Evolutionary conservation across 64 coral and sea anemone species (phyloP).

Genomic region (Actinia equina): DNA sequence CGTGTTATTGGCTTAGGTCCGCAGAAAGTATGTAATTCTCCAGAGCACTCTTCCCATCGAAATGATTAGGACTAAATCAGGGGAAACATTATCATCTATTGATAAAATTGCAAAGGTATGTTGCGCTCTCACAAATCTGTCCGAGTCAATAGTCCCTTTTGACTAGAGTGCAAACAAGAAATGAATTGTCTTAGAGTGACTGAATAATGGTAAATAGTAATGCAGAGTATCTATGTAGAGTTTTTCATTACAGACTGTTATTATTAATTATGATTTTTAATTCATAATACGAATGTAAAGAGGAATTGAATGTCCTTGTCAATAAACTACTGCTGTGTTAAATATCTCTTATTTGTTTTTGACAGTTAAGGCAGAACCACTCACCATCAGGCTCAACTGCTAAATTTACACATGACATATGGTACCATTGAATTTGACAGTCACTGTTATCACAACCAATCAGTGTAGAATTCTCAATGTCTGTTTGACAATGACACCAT

Average conservation of each 20-base stretch:
- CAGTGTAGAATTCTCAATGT: constrained; percentile 26
- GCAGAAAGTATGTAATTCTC: constrained; percentile 41
- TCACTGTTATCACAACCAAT: constrained; percentile 41
- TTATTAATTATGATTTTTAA: constrained; percentile 3
- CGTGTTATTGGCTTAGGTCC: constrained; percentile 48
- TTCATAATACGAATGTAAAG: not conserved
- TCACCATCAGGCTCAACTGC: constrained; percentile 31
- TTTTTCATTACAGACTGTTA: not conserved
- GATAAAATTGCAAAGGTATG: constrained; percentile 50
- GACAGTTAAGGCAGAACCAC: constrained; percentile 39
- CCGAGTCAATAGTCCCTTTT: constrained; percentile 42
- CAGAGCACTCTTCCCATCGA: constrained; percentile 37
- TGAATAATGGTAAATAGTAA: no score
- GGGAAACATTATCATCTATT: constrained; percentile 20
- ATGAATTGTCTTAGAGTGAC: no score
- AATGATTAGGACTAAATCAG: constrained; percentile 23
- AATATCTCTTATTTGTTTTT: constrained; percentile 18
- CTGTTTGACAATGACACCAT: constrained; percentile 28
- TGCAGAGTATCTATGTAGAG: not conserved
- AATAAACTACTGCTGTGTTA: constrained; percentile 3
- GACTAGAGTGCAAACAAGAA: not conserved
- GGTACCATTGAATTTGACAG: constrained; percentile 40
- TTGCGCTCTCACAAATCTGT: constrained; percentile 54
- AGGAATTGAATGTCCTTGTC: not conserved
- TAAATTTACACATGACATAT: constrained; percentile 37